Evolutionary conservation across 2,888 invertebrate genomes (phyloP).

Genomic region (Andrena hattorfiana): DNA sequence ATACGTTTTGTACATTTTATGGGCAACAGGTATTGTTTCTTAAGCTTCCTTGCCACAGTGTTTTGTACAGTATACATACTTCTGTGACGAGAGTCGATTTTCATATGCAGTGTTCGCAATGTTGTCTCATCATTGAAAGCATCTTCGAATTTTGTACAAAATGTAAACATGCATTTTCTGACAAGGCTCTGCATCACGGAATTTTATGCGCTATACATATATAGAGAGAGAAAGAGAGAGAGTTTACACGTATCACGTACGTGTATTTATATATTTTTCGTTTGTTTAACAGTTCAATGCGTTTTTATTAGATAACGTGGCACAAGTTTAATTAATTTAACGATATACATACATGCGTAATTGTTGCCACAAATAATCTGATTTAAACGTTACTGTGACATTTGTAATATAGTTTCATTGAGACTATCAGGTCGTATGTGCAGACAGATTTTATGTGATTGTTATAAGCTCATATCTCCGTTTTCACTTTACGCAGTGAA

Average conservation of each 20-base stretch:
- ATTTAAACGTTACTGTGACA: conserved; percentile 74
- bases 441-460: conserved; percentile 75
- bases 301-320: conserved; percentile 61
- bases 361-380: conserved; percentile 69
- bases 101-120: conserved; percentile 52
- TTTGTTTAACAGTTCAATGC: conserved; percentile 61
- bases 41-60: conserved; percentile 37
- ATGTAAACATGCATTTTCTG: conserved; percentile 64
- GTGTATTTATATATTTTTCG: conserved; percentile 61
- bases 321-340: conserved; percentile 65
- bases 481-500: conserved; percentile 76
- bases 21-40: conserved; percentile 46
- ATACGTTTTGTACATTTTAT: conserved; percentile 52
- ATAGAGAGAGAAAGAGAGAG: conserved; percentile 36
- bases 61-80: conserved; percentile 43
- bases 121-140: conserved; percentile 54
- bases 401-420: conserved; percentile 79
- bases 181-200: conserved; percentile 51
- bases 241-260: conserved; percentile 55
- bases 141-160: conserved; percentile 61
- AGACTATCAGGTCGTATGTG: conserved; percentile 76
- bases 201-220: conserved; percentile 49
- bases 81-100: conserved; percentile 47
- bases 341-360: conserved; percentile 56
- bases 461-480: conserved; percentile 72